Base-by-base conservation (phyloP, 2,797 vertebrate genomes). In the Crocidura indochinensis region DNA sequence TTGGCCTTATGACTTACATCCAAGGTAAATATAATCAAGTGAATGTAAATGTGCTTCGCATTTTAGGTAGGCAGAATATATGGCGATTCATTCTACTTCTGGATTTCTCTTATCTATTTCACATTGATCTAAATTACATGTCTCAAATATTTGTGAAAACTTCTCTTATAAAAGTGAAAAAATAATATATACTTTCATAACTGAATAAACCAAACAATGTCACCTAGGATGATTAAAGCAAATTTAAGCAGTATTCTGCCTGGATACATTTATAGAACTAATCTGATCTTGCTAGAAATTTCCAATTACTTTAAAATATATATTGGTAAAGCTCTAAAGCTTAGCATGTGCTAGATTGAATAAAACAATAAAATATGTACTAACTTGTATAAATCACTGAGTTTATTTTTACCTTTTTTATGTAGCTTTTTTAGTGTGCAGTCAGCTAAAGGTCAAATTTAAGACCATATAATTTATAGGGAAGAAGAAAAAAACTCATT, bases 271-370 rank as follows among this genome's bases (percentile, higher is more conserved):
- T 49, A 0, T 78, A 62, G 71, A 96, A 96, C 74, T 93, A 96
- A 95, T 97, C 96, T 96, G 83, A 91, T 93, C 77, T 88, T 75
- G 69, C 90, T 95, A 90, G 81, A 87, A 94, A 87, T 92, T 91
- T 89, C 82, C 84, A 97, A 97, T 97, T 97, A 96, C 93, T 97
- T 97, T 92, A 44, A 27, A 92, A 96, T 96, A 95, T 94, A 88
- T 91, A 96, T 96, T 92, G 97, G 91, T 38, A 73, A 94, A 97
- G 78, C 0, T 91, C 90, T 95, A 97, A 97, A 96, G 86, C 92
- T 88, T 71, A 83, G 77, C 91, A 15, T 89, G 74, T 87, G 72
- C 68, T 88, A 78, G 60, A 81, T 95, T 95, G 91, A 95, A 93
- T 22, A 95, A 49, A 87, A 69, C 60, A 92, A 89, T 95, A 95